Evolutionary conservation across 1,140 invertebrate species (phyloP), one percentile per base, ranked within the genome.

Genomic region (Drosophila chauvacae): DNA sequence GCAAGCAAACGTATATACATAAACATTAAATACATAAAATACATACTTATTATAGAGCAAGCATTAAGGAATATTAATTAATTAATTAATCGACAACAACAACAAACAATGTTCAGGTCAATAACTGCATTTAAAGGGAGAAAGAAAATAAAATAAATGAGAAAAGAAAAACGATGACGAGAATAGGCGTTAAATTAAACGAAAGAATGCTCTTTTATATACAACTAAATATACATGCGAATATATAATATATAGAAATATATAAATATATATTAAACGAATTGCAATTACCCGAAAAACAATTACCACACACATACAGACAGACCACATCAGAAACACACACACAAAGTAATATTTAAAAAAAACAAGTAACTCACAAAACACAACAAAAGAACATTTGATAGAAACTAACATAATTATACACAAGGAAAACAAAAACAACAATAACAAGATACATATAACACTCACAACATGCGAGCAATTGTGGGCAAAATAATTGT

Each of bases 111-210:
- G 85, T 90, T 90, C 85, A 90, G 85, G 85, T 90, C 85, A 90
- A 90, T 70, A 90, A 90, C 78, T 90, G 85, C 85, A 90, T 90
- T 90, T 90, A 90, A 90, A 77, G 59, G 72, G 53, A 39, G 39
- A 56, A 57, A 16, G 20, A 23, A 14, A 55, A 30, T 14, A 39
- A 56, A 28, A 20, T 23, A 41, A 39, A 39, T 18, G 20, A 41
- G 30, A 42, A 42, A 37, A 28, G 30, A 42, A 42, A 37, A 28
- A 45, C 37, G 10, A 64, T 35, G 30, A 58, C 26, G 44, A 81
- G 63, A 48, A 47, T 87, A 88, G 83, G 72, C 83, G 73, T 78
- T 88, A 71, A 77, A 77, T 41, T 48, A 56, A 77, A 68, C 56
- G 56, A 72, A 72, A 26, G 73, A 80, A 85, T 85, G 61, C 77